phyloP scores from a whole-genome alignment of 2,888 invertebrate species.

The Noctua janthina region DNA sequence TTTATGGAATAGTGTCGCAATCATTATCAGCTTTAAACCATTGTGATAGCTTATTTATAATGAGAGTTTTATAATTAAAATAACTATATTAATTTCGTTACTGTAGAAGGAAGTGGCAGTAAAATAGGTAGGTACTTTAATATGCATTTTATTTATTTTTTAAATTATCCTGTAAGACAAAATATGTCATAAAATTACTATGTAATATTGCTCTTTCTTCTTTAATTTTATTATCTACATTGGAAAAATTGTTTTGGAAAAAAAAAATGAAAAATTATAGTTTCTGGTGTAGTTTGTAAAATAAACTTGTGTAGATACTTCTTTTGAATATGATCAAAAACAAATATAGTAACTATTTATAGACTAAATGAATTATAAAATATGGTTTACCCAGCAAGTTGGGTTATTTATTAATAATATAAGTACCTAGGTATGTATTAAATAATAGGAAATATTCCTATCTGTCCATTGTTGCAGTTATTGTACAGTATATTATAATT shows the following conservation, averaged over 20 bases:
- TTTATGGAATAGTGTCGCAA: slow-evolving; percentile 61
- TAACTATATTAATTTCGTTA: slow-evolving; percentile 18
- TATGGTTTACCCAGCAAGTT: not conserved
- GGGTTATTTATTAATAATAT: slow-evolving; percentile 11
- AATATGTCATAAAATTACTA: not conserved
- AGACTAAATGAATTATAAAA: not conserved
- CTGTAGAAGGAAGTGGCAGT: slow-evolving; percentile 7
- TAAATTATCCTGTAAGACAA: not conserved
- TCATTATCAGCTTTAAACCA: slow-evolving; percentile 79
- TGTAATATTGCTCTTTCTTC: not conserved
- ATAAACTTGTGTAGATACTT: not conserved
- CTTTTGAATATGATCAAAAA: slow-evolving; percentile 1
- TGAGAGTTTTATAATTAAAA: slow-evolving; percentile 44
- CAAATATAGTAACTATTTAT: not conserved
- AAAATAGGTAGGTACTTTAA: slow-evolving; percentile 24
- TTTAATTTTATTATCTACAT: not conserved
- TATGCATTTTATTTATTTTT: slow-evolving; percentile 5
- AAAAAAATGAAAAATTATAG: not conserved
- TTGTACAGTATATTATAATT: slow-evolving; percentile 55
- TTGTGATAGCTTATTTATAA: slow-evolving; percentile 77
- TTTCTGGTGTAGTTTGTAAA: not conserved
- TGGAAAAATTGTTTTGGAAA: not conserved
- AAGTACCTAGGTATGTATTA: slow-evolving; percentile 25
- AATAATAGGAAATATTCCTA: slow-evolving; percentile 31
- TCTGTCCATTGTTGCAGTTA: slow-evolving; percentile 61